A percentile compares a stretch with the other conserved stretches of the same genome.
phyloP scores from a whole-genome alignment of 2,113 vertebrate genomes.

The Pteropus alecto region DNA sequence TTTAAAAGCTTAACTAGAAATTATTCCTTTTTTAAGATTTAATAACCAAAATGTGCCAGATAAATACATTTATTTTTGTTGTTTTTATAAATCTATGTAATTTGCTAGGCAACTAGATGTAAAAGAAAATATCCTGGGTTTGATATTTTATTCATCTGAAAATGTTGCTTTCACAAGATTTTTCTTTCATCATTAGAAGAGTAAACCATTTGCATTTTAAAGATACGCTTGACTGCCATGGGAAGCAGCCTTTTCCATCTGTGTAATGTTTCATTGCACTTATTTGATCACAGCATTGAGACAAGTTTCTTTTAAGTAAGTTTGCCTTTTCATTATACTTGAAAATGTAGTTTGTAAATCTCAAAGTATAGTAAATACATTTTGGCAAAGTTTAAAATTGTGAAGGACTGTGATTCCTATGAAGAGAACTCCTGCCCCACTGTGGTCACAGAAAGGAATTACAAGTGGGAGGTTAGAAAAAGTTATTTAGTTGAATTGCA shows the following conservation, averaged over 20 bases:
- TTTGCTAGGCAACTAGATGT: constrained; percentile 53
- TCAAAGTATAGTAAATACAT: background rate
- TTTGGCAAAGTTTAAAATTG: background rate
- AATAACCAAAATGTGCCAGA: constrained; percentile 27
- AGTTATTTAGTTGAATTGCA: background rate
- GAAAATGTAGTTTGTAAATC: background rate
- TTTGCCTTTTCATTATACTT: background rate
- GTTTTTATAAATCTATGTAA: background rate
- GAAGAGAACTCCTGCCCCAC: constrained; percentile 5
- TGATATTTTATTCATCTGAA: constrained; percentile 75
- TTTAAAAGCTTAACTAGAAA: constrained; percentile 13
- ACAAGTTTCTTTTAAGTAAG: constrained; percentile 29
- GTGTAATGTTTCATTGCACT: background rate
- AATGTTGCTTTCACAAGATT: constrained; percentile 54
- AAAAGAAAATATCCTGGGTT: constrained; percentile 35
- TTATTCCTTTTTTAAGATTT: background rate
- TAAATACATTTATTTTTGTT: background rate
- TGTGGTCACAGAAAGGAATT: constrained; percentile 51
- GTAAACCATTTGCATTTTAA: constrained; percentile 65
- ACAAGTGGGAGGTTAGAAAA: background rate
- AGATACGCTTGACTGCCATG: background rate
- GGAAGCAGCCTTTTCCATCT: background rate
- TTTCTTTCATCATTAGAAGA: constrained; percentile 67
- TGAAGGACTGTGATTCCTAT: background rate
- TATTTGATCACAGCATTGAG: constrained; percentile 15